phyloP scores from a whole-genome alignment of 2,113 vertebrate species.

The Struthidea cinerea region DNA sequence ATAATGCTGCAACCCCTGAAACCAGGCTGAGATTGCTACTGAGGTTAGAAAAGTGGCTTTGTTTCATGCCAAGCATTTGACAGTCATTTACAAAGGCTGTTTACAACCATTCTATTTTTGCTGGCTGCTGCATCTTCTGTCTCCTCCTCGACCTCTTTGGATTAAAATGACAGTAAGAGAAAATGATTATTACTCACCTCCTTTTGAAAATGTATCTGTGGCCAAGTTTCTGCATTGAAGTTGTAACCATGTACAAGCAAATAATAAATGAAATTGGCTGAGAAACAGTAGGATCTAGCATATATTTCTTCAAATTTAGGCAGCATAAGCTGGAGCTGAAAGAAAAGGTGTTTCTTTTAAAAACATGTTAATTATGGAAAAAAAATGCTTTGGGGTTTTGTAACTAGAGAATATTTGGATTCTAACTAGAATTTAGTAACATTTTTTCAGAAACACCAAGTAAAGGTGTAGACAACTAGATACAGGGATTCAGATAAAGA shows the following conservation, averaged over 20 bases:
- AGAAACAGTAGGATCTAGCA: conserved; percentile 85
- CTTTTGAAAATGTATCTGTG: conserved; percentile 81
- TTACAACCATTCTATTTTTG: background rate
- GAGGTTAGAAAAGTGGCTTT: background rate
- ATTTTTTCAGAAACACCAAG: background rate
- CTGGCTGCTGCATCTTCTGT: background rate
- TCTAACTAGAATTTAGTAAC: background rate
- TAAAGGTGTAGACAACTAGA: background rate
- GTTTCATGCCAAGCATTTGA: background rate
- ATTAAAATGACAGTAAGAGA: background rate
- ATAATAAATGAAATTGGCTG: conserved; percentile 83
- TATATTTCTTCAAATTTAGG: conserved; percentile 65
- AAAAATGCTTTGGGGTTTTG: background rate
- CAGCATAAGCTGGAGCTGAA: conserved; percentile 76
- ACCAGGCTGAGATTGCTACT: background rate
- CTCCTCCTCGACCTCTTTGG: background rate
- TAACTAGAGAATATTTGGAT: background rate
- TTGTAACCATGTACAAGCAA: conserved; percentile 86
- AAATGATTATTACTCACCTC: conserved; percentile 71
- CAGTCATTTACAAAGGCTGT: background rate
- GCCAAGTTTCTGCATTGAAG: conserved; percentile 83
- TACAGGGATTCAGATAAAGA: background rate
- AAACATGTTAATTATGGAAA: background rate
- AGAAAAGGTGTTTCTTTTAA: background rate
- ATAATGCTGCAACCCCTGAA: background rate